Conservation (phyloP, 1,140 invertebrate genomes). For the Papilio glaucus region DNA sequence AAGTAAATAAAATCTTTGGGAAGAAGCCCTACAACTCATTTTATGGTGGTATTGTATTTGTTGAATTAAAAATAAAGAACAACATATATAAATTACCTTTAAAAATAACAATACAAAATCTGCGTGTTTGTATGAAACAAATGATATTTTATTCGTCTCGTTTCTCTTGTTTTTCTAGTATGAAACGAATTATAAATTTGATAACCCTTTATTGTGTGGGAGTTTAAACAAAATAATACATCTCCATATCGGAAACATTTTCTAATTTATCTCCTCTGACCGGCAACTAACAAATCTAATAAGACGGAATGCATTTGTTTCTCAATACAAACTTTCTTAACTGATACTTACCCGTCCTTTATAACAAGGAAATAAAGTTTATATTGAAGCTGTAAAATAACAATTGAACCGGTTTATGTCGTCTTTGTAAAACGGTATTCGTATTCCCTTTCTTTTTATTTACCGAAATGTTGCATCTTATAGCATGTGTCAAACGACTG, state of each 20-base stretch:
- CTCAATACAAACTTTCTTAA: constrained; percentile 23
- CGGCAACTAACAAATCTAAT: constrained; percentile 18
- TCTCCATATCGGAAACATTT: constrained; percentile 21
- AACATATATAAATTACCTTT: too few species aligned
- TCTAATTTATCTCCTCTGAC: constrained; percentile 25
- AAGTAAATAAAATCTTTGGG: too few species aligned
- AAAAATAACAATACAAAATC: too few species aligned
- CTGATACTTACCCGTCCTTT: background rate
- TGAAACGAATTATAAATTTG: background rate
- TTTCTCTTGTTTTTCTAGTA: background rate
- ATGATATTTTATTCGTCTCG: too few species aligned
- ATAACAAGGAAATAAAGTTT: constrained; percentile 17
- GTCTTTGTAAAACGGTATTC: constrained; percentile 19
- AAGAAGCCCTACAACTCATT: too few species aligned
- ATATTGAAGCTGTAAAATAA: background rate
- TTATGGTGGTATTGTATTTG: too few species aligned
- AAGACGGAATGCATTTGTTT: constrained; percentile 35
- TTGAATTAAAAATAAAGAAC: too few species aligned
- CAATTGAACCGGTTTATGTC: background rate
- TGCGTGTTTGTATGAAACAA: too few species aligned
- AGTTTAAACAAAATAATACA: constrained; percentile 13
- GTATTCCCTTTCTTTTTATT: constrained; percentile 25
- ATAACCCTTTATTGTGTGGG: too few species aligned
- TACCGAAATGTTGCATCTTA: constrained; percentile 33
- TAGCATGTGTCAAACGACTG: constrained; percentile 29